Conservation (phyloP, 2,113 vertebrate species). For the Tonatia bakeri region DNA sequence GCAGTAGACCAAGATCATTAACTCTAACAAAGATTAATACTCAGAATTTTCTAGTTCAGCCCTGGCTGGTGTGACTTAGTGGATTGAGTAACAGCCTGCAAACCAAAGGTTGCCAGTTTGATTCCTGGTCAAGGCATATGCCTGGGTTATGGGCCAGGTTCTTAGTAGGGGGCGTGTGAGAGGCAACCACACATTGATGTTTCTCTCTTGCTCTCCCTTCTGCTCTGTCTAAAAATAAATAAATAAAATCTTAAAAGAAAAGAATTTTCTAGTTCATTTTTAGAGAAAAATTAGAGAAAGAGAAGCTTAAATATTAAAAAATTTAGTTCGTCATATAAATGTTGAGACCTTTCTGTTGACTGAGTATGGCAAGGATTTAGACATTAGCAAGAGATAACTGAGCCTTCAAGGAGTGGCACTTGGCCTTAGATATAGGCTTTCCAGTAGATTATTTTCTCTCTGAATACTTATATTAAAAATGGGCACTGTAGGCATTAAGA, state of each 20-base stretch:
- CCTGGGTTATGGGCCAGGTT: no score
- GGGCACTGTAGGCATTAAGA: neutral
- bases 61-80: no score
- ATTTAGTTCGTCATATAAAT: neutral
- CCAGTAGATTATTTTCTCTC: neutral
- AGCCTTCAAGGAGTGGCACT: neutral
- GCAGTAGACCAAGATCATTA: neutral
- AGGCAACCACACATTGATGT: no score
- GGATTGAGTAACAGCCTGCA: no score
- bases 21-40: neutral
- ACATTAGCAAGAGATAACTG: neutral
- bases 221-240: no score
- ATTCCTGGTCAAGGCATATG: no score
- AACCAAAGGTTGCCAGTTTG: no score
- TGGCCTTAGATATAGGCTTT: neutral
- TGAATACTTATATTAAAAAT: neutral
- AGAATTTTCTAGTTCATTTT: conserved; percentile 9
- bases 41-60: neutral
- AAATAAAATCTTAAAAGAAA: no score
- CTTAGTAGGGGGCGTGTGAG: no score
- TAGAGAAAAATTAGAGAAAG: neutral
- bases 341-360: conserved; percentile 15
- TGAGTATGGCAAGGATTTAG: neutral
- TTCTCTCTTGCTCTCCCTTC: no score
- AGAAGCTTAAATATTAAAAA: conserved; percentile 9